These are phyloP conservation scores for Willisornis vidua DNA, from an alignment of 2,113 vertebrate genomes.

Conservation along the genomic window DNA sequence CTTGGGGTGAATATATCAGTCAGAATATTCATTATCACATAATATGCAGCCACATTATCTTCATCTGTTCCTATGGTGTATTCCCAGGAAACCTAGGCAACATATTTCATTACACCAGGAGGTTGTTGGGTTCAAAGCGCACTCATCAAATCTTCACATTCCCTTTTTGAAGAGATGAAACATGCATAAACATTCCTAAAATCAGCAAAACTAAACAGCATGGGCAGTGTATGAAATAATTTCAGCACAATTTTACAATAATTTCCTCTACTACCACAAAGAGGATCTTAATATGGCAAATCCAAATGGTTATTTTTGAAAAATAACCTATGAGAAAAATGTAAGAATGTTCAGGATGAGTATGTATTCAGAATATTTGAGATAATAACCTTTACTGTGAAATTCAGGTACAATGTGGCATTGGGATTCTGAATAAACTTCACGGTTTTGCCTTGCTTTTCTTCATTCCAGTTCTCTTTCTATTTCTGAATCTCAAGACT, in stretches of 20 bases:
- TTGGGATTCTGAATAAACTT: not conserved
- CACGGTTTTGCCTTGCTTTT: not conserved
- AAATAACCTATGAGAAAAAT: not conserved
- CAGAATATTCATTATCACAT: conserved; percentile 36
- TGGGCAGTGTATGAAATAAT: not conserved
- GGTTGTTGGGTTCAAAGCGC: not conserved
- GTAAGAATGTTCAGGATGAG: not conserved
- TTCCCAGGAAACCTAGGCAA: not conserved
- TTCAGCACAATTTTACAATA: not conserved
- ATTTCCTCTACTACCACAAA: not conserved
- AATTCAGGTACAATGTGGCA: not conserved
- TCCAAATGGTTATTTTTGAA: not conserved
- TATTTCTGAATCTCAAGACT: not conserved
- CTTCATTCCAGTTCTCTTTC: not conserved
- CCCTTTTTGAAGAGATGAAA: not conserved
- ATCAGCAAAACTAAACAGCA: not conserved
- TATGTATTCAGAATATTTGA: not conserved
- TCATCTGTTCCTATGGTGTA: not conserved
- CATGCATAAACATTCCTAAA: not conserved
- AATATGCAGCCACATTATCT: not conserved
- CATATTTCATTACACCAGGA: not conserved
- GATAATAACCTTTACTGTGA: not conserved
- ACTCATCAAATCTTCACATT: not conserved
- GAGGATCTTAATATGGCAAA: not conserved
- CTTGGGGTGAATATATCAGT: conserved; percentile 8